Evolutionary conservation across 2,797 vertebrate genomes (phyloP), one percentile per base, ranked within the genome.

Genomic region (Karalla daura): DNA sequence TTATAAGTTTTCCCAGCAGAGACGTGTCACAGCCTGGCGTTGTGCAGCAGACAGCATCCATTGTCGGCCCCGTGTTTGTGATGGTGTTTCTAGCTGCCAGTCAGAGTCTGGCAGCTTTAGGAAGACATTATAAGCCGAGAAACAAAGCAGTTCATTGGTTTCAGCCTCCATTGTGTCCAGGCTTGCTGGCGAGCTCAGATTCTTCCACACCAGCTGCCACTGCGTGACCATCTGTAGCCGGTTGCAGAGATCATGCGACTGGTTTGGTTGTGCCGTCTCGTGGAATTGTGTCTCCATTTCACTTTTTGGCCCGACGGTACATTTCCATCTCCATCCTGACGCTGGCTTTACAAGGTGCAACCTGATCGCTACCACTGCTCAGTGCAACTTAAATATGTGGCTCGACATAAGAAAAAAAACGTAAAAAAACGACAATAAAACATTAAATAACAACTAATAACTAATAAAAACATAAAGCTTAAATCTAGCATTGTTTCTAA

Each of bases 151-250:
- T 14, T 33, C 24, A 5, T 30, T 20, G 69, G 55, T 59, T 64
- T 18, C 23, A 14, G 52, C 59, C 65, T 70, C 64, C 53, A 43
- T 54, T 37, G 72, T 43, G 51, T 23, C 15, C 69, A 54, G 61
- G 63, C 77, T 20, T 56, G 59, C 68, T 76, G 68, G 76, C 58
- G 39, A 64, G 75, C 58, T 81, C 61, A n/a, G 71, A 49, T 73
- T 65, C 64, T 62, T 83, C 76, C 70, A 32, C 73, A 80, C 68
- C 68, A 76, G 76, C 68, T 63, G 78, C 77, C 78, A 39, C 76
- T 63, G 75, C n/a, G 56, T 52, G 74, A 86, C 85, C 81, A 80
- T 83, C 83, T 83, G 79, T 73, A 44, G 70, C 52, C 63, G n/a
- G 27, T 39, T 25, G 1, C 7, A 56, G 33, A 32, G 11, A 44